Conservation (phyloP, 2,113 vertebrate species). For the Zosterops hypoxanthus region DNA sequence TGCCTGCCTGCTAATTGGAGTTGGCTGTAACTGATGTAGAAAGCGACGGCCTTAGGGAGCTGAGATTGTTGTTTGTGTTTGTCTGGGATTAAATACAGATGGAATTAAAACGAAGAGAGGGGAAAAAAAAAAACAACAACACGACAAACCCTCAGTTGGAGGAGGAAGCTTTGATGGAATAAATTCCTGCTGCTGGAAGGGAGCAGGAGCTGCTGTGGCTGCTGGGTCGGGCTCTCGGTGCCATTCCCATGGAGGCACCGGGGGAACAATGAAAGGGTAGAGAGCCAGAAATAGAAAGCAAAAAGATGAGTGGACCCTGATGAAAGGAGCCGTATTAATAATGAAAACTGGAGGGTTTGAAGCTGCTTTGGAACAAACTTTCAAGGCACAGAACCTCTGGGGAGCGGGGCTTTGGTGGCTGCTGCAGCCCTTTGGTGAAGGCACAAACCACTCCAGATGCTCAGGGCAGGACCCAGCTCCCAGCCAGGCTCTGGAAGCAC, state of each 20-base stretch:
- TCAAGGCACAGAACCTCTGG: not conserved
- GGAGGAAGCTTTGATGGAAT: slow-evolving; percentile 30
- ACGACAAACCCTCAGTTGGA: not conserved
- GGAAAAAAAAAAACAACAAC: too few relatives aligned
- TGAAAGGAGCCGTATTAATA: slow-evolving; percentile 37
- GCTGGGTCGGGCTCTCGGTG: not conserved
- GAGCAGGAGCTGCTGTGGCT: not conserved
- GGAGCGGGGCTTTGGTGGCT: not conserved
- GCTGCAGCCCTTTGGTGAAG: not conserved
- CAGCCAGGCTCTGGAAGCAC: not conserved
- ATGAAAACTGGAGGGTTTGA: slow-evolving; percentile 17
- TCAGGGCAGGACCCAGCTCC: not conserved
- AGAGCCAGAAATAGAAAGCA: slow-evolving; percentile 7
- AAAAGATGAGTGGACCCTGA: slow-evolving; percentile 14
- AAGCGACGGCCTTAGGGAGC: slow-evolving; percentile 49
- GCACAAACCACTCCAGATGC: not conserved
- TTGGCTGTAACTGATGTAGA: slow-evolving; percentile 55
- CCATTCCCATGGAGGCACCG: not conserved
- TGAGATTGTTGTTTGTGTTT: slow-evolving; percentile 60
- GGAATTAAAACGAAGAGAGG: not conserved
- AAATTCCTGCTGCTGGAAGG: not conserved
- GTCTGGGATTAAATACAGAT: slow-evolving; percentile 66
- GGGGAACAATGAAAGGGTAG: slow-evolving; percentile 17
- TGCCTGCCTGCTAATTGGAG: slow-evolving; percentile 58
- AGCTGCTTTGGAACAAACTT: slow-evolving; percentile 20